These are phyloP conservation scores for Polypterus bichir DNA, from an alignment of 2,113 vertebrate species.

Conservation along the genomic window DNA sequence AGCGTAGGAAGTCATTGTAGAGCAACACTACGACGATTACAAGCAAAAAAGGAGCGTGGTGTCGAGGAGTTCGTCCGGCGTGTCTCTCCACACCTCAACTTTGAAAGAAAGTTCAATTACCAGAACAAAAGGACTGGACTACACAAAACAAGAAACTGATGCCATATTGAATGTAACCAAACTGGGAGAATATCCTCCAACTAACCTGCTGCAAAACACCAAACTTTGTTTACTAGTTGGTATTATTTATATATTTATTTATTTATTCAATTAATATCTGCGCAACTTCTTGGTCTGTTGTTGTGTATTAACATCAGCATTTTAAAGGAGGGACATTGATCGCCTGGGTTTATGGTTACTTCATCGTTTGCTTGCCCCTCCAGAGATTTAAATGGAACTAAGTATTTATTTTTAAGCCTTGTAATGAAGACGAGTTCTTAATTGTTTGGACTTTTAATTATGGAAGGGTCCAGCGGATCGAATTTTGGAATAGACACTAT, in stretches of 20 bases:
- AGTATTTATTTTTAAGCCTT: slow-evolving; percentile 29
- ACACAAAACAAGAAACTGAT: slow-evolving; percentile 33
- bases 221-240: neutral
- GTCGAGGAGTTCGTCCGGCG: slow-evolving; percentile 59
- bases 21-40: slow-evolving; percentile 73
- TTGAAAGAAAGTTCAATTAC: slow-evolving; percentile 75
- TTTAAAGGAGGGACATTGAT: too few relatives aligned
- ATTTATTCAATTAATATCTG: too few relatives aligned
- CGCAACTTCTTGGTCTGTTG: too few relatives aligned
- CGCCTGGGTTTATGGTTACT: too few relatives aligned
- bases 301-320: too few relatives aligned
- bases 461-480: slow-evolving; percentile 89
- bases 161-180: slow-evolving; percentile 38
- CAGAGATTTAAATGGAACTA: neutral
- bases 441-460: slow-evolving; percentile 45
- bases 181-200: slow-evolving; percentile 27
- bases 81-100: slow-evolving; percentile 65
- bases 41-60: slow-evolving; percentile 68
- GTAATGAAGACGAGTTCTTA: slow-evolving; percentile 62
- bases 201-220: slow-evolving; percentile 7
- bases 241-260: too few relatives aligned
- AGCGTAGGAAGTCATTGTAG: slow-evolving; percentile 78
- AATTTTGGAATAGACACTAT: slow-evolving; percentile 98
- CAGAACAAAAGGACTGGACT: slow-evolving; percentile 49
- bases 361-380: too few relatives aligned